Percentiles rank a stretch among this genome's conserved stretches.
phyloP scores from a whole-genome alignment of 1,140 invertebrate genomes.

The Drosophila biarmipes region DNA sequence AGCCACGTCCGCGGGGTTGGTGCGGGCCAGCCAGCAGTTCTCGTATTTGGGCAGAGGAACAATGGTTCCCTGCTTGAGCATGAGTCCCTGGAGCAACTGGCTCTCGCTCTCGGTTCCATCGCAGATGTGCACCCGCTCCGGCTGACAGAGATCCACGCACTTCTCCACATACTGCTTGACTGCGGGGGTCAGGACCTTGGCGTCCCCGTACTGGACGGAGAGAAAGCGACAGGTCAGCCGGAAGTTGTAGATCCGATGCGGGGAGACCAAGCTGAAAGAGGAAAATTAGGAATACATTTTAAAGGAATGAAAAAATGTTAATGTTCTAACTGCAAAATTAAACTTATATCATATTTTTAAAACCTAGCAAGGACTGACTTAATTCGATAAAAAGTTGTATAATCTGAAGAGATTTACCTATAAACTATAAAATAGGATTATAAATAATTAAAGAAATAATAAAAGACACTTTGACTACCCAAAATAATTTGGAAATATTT shows the following conservation, averaged over 20 bases:
- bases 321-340: no score
- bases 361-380: no score
- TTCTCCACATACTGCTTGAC: conserved; percentile 88
- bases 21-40: conserved; percentile 95
- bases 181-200: conserved; percentile 80
- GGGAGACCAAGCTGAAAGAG: conserved; percentile 25
- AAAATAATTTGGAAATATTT: no score
- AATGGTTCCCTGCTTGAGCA: conserved; percentile 89
- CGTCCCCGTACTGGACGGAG: conserved; percentile 71
- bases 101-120: conserved; percentile 92
- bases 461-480: no score
- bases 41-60: conserved; percentile 91
- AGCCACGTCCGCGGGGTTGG: conserved; percentile 97
- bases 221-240: conserved; percentile 60
- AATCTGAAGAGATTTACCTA: no score
- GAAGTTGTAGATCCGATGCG: conserved; percentile 48
- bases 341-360: no score
- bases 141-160: conserved; percentile 89
- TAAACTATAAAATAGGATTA: no score
- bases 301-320: no score
- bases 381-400: no score
- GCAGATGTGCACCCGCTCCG: conserved; percentile 92
- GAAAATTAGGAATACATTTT: neutral
- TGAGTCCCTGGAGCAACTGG: conserved; percentile 87
- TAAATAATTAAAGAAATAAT: no score